These are phyloP conservation scores for Heliconius congener DNA, from an alignment of 1,140 invertebrate species.

Conservation along the genomic window DNA sequence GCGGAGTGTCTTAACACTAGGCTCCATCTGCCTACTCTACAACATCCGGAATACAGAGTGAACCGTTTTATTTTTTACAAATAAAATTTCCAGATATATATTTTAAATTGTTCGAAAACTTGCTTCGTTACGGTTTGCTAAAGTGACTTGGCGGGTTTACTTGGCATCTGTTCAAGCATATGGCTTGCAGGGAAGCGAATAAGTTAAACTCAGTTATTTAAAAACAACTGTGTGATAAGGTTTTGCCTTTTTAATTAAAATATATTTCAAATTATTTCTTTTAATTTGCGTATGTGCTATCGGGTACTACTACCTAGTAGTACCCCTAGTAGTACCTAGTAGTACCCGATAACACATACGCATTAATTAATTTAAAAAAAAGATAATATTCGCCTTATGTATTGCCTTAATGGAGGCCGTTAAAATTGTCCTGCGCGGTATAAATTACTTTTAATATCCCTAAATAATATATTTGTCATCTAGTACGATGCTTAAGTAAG, in stretches of 20 bases:
- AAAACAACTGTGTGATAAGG: constrained; percentile 28
- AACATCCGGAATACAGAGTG: too few relatives aligned
- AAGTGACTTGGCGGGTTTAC: constrained; percentile 32
- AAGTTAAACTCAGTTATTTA: constrained; percentile 29
- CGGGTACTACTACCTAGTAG: too few relatives aligned
- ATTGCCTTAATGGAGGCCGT: not conserved
- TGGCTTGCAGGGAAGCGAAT: constrained; percentile 23
- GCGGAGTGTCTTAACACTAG: too few relatives aligned
- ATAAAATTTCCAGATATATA: constrained; percentile 13
- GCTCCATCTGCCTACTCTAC: too few relatives aligned
- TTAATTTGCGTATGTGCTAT: not conserved
- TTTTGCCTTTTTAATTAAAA: constrained; percentile 26
- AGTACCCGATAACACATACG: too few relatives aligned
- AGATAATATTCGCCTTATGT: not conserved
- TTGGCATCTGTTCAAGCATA: constrained; percentile 30
- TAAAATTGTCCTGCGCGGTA: not conserved
- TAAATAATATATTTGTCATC: too few relatives aligned
- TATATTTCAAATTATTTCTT: not conserved
- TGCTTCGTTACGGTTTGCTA: constrained; percentile 29
- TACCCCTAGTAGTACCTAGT: too few relatives aligned
- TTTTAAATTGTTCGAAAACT: constrained; percentile 30
- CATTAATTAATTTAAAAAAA: too few relatives aligned
- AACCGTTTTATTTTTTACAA: too few relatives aligned
- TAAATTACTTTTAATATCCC: too few relatives aligned
- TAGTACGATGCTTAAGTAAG: too few relatives aligned